A percentile compares a stretch with the other conserved stretches of the same genome.
These are phyloP conservation scores for Campoletis sonorensis DNA, from an alignment of 1,140 invertebrate species.

Conservation along the genomic window DNA sequence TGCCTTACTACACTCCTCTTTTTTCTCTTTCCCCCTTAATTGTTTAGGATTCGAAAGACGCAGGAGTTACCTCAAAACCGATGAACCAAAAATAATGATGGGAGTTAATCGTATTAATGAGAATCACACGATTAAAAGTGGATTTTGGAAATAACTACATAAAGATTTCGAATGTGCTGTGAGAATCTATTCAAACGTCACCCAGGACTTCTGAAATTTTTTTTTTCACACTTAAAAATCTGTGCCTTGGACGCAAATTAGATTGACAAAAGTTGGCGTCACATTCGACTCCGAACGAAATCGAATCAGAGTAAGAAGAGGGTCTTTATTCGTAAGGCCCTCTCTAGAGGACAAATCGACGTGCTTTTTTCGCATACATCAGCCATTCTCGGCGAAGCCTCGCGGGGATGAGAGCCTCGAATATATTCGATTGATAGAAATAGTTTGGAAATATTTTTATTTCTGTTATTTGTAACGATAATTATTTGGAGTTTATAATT, in stretches of 20 bases:
- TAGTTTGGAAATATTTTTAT: no score
- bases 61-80: background rate
- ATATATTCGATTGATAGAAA: background rate
- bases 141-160: background rate
- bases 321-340: background rate
- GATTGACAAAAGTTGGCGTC: constrained; percentile 56
- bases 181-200: no score
- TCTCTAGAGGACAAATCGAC: constrained; percentile 34
- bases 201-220: no score
- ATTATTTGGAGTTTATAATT: no score
- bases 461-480: no score
- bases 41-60: background rate
- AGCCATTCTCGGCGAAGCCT: constrained; percentile 54
- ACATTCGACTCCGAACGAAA: constrained; percentile 16
- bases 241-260: constrained; percentile 55
- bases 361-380: constrained; percentile 69
- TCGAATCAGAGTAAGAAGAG: background rate
- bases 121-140: background rate
- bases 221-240: background rate
- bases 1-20: background rate
- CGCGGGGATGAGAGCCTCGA: constrained; percentile 30
- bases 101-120: background rate
- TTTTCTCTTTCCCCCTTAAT: background rate
- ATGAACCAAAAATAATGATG: no score
- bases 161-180: no score